Evolutionary conservation across 2,113 vertebrate genomes (phyloP).

Genomic region (Morone chrysops): DNA sequence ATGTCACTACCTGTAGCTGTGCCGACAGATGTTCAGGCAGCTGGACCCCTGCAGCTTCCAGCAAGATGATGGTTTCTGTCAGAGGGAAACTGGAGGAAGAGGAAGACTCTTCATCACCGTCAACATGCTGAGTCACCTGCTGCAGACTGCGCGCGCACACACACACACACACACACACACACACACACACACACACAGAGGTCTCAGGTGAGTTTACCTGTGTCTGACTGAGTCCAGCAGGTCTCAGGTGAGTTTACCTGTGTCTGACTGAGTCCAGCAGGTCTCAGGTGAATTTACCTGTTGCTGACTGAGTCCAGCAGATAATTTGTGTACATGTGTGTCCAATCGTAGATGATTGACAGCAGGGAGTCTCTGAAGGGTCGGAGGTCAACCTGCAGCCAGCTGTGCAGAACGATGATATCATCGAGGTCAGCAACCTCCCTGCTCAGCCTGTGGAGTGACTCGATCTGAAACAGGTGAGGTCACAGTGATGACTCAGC

Average conservation of each 20-base stretch:
- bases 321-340: constrained; percentile 47
- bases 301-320: constrained; percentile 22
- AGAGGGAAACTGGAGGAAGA: constrained; percentile 22
- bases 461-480: constrained; percentile 18
- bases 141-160: constrained; percentile 25
- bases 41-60: constrained; percentile 39
- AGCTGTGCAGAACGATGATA: constrained; percentile 20
- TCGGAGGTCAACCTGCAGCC: constrained; percentile 55
- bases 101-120: constrained; percentile 1
- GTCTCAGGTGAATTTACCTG: constrained; percentile 24
- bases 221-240: background rate
- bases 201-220: background rate
- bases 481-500: background rate
- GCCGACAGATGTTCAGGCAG: constrained; percentile 44
- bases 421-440: constrained; percentile 51
- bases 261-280: background rate
- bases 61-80: constrained; percentile 42
- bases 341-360: constrained; percentile 41
- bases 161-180: constrained; percentile 13
- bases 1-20: constrained; percentile 46
- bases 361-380: constrained; percentile 53
- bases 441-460: background rate
- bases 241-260: background rate
- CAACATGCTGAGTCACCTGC: background rate
- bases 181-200: background rate